Evolutionary conservation across 1,140 invertebrate species (phyloP).

Genomic region (Drosophila lacertosa): DNA sequence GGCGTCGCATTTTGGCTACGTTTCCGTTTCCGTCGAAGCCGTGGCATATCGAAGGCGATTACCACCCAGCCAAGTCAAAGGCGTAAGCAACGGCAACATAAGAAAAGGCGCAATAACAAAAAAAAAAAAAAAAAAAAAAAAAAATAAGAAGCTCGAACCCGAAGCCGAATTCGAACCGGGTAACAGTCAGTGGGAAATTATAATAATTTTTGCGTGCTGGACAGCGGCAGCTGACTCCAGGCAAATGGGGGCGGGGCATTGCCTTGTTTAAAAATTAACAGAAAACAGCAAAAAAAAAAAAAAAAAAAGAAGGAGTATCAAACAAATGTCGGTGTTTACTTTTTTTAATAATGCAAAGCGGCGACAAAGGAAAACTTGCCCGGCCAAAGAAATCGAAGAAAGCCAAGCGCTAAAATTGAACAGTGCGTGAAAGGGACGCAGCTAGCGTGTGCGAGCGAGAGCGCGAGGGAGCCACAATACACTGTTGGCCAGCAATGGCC

Average conservation of each 20-base stretch:
- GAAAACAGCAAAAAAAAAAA: too few relatives aligned
- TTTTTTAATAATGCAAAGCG: constrained; percentile 70
- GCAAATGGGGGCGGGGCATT: background rate
- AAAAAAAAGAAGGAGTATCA: constrained; percentile 1
- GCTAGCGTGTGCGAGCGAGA: constrained; percentile 6
- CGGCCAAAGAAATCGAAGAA: constrained; percentile 61
- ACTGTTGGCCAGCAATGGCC: background rate
- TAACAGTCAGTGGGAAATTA: constrained; percentile 54
- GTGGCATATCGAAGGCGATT: constrained; percentile 67
- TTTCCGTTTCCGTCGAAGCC: constrained; percentile 75
- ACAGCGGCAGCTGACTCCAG: constrained; percentile 49
- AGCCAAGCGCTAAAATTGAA: constrained; percentile 50
- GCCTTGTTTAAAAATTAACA: constrained; percentile 54
- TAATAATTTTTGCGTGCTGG: constrained; percentile 69
- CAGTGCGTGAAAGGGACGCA: constrained; percentile 5
- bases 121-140: background rate
- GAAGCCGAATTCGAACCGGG: constrained; percentile 9
- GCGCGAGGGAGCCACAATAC: constrained; percentile 1
- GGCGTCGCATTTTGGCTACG: constrained; percentile 79
- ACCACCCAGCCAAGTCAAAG: constrained; percentile 45
- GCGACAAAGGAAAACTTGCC: constrained; percentile 30
- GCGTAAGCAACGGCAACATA: constrained; percentile 19
- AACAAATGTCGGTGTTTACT: constrained; percentile 62
- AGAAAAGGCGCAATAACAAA: background rate
- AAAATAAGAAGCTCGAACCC: constrained; percentile 8